Percentiles rank a stretch among this genome's conserved stretches.
Conservation (phyloP, 1,140 invertebrate species). For the Drosophila littoralis region DNA sequence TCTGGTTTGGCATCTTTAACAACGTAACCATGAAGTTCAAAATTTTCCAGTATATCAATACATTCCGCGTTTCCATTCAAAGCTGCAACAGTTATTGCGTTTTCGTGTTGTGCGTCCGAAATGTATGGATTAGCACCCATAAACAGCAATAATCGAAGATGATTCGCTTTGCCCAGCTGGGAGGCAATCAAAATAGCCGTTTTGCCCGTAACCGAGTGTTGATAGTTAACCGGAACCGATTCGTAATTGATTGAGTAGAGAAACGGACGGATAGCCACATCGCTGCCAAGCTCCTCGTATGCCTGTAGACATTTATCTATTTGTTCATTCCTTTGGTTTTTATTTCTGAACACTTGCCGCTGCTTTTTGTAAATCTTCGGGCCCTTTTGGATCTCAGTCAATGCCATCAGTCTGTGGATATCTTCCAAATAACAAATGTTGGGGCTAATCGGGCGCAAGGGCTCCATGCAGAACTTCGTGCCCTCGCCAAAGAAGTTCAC, state of each 20-base stretch:
- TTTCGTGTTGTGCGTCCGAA: constrained; percentile 87
- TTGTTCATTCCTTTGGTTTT: constrained; percentile 41
- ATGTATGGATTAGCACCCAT: constrained; percentile 89
- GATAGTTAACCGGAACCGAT: constrained; percentile 88
- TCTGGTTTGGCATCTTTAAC: constrained; percentile 47
- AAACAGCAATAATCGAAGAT: constrained; percentile 87
- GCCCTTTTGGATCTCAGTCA: constrained; percentile 31
- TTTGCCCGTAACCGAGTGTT: constrained; percentile 88
- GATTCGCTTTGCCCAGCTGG: constrained; percentile 86
- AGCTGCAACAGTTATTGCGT: constrained; percentile 88
- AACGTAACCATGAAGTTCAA: constrained; percentile 41
- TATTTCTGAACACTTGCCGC: constrained; percentile 86
- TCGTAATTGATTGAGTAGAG: constrained; percentile 88
- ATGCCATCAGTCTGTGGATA: constrained; percentile 41
- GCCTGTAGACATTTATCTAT: constrained; percentile 64
- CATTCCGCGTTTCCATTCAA: constrained; percentile 52
- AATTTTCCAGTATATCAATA: constrained; percentile 58
- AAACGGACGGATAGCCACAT: constrained; percentile 87
- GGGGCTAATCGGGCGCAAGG: background rate
- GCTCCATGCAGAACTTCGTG: constrained; percentile 16
- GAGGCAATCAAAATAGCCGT: constrained; percentile 90
- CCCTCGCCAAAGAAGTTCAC: constrained; percentile 64
- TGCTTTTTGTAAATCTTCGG: constrained; percentile 78
- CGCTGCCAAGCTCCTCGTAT: constrained; percentile 64
- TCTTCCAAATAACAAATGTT: constrained; percentile 55